Evolutionary conservation across 2,888 invertebrate species (phyloP), one percentile per base, ranked within the genome.

Genomic region (Sarcophaga carnaria): DNA sequence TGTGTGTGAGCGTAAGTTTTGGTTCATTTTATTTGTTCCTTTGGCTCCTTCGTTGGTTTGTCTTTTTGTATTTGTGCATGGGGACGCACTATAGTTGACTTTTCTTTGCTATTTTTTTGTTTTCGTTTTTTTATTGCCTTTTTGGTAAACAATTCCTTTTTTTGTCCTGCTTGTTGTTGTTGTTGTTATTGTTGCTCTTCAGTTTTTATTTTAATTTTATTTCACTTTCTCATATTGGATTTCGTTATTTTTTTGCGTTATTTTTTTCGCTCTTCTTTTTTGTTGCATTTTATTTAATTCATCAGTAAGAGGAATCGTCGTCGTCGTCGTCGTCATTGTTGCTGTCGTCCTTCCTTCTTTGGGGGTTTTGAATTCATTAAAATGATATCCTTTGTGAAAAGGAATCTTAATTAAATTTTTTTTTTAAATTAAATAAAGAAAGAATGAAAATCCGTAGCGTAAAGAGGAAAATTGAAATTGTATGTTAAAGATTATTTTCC

Each of bases 301-400:
- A 84, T 87, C 84, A 87, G 84, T 84, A 75, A 67, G 81, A 75
- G 49, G 10, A 10, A 20, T 62, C 10, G 62, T 62, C 2, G 22
- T 62, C 20, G 78, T 62, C 27, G 72, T 76, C 49, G 49, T 14
- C 27, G 37, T 67, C 27, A 25, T 66, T 49, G 10, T 49, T 64
- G 54, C 17, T 54, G 54, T 54, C 54, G 54, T 54, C 17, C 17
- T 54, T 87, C 72, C 75, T 82, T 80, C 70, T 79, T 71, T 79
- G 80, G 66, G 81, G 81, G 78, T 80, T 83, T 87, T 84, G 81
- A 84, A 87, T 87, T 87, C 84, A 87, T 87, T 87, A 87, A 87
- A 84, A 87, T 76, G 81, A 82, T 87, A 87, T 87, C 84, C 81
- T 87, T 87, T 87, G 87, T 82, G 87, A 37, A 81, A 84, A 82